Conservation (phyloP, 2,888 invertebrate genomes). For the Dryomyza anilis region DNA sequence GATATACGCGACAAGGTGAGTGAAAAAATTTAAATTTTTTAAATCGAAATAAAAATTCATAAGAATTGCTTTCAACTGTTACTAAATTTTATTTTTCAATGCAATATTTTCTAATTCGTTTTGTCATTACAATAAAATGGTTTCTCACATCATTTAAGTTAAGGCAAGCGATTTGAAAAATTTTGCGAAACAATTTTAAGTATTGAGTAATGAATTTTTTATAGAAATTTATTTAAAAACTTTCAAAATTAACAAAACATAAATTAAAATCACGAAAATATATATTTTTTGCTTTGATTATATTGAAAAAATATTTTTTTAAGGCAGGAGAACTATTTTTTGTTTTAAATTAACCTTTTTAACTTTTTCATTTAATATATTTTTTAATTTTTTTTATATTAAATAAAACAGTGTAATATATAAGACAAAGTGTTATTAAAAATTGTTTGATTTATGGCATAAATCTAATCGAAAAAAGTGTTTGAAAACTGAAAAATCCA, state of each 20-base stretch:
- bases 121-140: too few species aligned
- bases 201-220: too few species aligned
- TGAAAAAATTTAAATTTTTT: constrained; percentile 10
- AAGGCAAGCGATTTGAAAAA: neutral
- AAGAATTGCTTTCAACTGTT: neutral
- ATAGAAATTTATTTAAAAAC: too few species aligned
- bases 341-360: too few species aligned
- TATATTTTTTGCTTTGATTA: too few species aligned
- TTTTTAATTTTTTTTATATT: constrained; percentile 28
- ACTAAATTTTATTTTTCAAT: neutral
- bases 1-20: constrained; percentile 98
- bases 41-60: neutral
- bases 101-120: constrained; percentile 1
- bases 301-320: too few species aligned
- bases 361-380: too few species aligned
- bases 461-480: neutral
- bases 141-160: too few species aligned
- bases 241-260: too few species aligned
- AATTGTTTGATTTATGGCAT: neutral
- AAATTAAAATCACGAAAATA: too few species aligned
- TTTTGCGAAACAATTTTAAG: neutral
- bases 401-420: neutral
- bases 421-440: neutral
- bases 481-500: constrained; percentile 58
- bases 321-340: too few species aligned